Percentiles rank a stretch among this genome's conserved stretches.
These are phyloP conservation scores for Agrotis segetum DNA, from an alignment of 2,888 invertebrate species.

Conservation along the genomic window DNA sequence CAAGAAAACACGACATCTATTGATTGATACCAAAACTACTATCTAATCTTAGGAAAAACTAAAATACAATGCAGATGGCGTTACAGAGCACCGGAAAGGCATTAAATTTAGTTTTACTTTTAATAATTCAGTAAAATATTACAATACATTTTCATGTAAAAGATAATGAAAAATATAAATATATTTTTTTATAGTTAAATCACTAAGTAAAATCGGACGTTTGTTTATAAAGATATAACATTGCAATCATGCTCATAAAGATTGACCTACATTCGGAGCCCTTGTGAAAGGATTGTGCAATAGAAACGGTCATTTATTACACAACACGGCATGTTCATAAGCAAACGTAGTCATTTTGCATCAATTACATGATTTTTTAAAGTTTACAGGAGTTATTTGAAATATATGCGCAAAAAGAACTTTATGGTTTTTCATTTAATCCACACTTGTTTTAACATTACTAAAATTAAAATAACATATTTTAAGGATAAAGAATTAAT, in stretches of 20 bases:
- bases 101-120: conserved; percentile 20
- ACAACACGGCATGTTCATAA: conserved; percentile 89
- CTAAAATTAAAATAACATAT: conserved; percentile 34
- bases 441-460: conserved; percentile 8
- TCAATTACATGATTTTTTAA: conserved; percentile 81
- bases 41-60: conserved; percentile 1
- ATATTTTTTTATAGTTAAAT: conserved; percentile 8
- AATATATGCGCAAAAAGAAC: conserved; percentile 71
- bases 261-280: conserved; percentile 91
- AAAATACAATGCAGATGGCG: conserved; percentile 63
- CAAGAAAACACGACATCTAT: conserved; percentile 49
- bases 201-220: background rate
- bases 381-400: conserved; percentile 61
- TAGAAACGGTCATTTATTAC: conserved; percentile 91
- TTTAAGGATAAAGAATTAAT: conserved; percentile 24
- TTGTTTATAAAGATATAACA: conserved; percentile 67
- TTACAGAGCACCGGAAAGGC: conserved; percentile 60
- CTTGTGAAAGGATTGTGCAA: conserved; percentile 92
- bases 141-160: background rate
- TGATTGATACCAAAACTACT: conserved; percentile 26
- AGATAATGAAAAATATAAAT: conserved; percentile 3
- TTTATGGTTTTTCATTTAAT: conserved; percentile 60
- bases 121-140: conserved; percentile 7
- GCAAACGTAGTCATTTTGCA: conserved; percentile 87
- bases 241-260: conserved; percentile 85